These are phyloP conservation scores for Parazoanthus swiftii DNA, from an alignment of 92 coral and sea anemone genomes.

Conservation along the genomic window DNA sequence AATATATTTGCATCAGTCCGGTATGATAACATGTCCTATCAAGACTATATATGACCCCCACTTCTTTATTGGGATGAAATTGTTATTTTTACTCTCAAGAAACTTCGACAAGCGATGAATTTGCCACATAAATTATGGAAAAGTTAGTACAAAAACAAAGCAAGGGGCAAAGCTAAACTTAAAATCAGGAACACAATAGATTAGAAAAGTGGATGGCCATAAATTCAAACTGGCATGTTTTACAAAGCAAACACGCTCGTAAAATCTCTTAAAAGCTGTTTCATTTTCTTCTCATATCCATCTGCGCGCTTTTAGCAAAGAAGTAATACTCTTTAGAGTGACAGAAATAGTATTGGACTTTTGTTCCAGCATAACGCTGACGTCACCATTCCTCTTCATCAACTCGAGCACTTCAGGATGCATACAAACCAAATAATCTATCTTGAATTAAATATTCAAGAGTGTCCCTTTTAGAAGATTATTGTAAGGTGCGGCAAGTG, in stretches of 20 bases:
- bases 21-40: neutral
- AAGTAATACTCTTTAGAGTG: neutral
- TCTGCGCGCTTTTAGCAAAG: neutral
- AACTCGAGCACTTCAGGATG: constrained; percentile 17
- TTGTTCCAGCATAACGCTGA: constrained; percentile 13
- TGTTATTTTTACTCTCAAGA: neutral
- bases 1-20: neutral
- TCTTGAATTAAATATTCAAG: constrained; percentile 30
- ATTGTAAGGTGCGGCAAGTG: constrained; percentile 18
- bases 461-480: constrained; percentile 17
- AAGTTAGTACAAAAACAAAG: neutral
- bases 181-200: neutral
- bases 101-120: constrained; percentile 13
- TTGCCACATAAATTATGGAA: constrained; percentile 31
- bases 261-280: neutral
- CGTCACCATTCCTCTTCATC: constrained; percentile 25
- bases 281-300: neutral
- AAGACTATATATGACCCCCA: neutral
- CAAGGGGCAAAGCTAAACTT: neutral
- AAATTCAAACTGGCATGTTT: neutral
- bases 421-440: constrained; percentile 3
- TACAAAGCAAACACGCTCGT: neutral
- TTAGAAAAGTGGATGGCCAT: neutral
- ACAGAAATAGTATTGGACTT: constrained; percentile 30
- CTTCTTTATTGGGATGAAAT: neutral